A percentile compares a stretch with the other conserved stretches of the same genome.
Evolutionary conservation across 2,888 invertebrate species (phyloP).

Genomic region (Autographa pulchrina): DNA sequence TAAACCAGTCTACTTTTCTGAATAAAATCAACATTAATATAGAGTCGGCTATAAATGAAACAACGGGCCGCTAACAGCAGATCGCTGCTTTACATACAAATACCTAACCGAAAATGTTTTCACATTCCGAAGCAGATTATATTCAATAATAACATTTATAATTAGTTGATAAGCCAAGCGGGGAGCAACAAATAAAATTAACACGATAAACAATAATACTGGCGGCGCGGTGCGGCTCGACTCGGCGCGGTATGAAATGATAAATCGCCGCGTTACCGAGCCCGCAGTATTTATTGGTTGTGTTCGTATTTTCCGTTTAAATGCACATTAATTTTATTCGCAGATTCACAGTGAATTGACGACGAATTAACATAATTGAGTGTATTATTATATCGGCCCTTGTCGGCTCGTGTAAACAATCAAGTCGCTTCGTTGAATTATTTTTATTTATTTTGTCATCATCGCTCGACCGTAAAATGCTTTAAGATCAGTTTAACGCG

Average conservation of each 20-base stretch:
- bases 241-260: slow-evolving; percentile 77
- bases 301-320: slow-evolving; percentile 86
- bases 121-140: slow-evolving; percentile 78
- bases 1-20: slow-evolving; percentile 71
- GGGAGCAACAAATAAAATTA: slow-evolving; percentile 86
- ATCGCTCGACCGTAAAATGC: slow-evolving; percentile 41
- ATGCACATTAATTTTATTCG: slow-evolving; percentile 87
- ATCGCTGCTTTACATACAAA: slow-evolving; percentile 72
- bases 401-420: slow-evolving; percentile 68
- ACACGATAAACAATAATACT: slow-evolving; percentile 85
- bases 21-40: slow-evolving; percentile 78
- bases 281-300: slow-evolving; percentile 82
- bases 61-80: slow-evolving; percentile 67
- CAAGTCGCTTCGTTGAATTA: slow-evolving; percentile 61
- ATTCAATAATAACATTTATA: slow-evolving; percentile 82
- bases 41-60: slow-evolving; percentile 75
- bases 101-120: slow-evolving; percentile 78
- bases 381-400: slow-evolving; percentile 78
- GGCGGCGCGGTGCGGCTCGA: slow-evolving; percentile 52
- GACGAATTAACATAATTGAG: slow-evolving; percentile 86
- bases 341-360: slow-evolving; percentile 85
- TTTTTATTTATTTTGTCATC: slow-evolving; percentile 64
- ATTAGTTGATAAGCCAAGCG: slow-evolving; percentile 82
- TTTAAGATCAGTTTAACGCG: slow-evolving; percentile 35
- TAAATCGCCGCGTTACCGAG: slow-evolving; percentile 81